A percentile compares a stretch with the other conserved stretches of the same genome.
phyloP scores from a whole-genome alignment of 2,113 vertebrate species.

The Mesembrinibis cayennensis region DNA sequence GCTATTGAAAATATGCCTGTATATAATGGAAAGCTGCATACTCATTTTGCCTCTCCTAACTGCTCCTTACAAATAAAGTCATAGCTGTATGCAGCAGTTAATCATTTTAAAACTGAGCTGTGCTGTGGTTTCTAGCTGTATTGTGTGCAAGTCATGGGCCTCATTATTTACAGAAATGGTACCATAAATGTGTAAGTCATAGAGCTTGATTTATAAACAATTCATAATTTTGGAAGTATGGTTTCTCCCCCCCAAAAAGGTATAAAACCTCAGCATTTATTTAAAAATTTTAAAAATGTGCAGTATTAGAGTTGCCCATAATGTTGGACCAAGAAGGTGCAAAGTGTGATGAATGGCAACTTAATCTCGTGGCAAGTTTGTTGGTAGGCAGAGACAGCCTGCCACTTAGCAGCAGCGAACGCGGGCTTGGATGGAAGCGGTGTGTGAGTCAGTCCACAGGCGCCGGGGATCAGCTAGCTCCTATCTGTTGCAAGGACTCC shows the following conservation, averaged over 20 bases:
- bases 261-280: constrained; percentile 32
- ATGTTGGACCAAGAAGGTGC: background rate
- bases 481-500: background rate
- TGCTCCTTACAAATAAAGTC: constrained; percentile 88
- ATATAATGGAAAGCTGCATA: constrained; percentile 87
- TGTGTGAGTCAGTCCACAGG: background rate
- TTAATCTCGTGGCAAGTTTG: background rate
- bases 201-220: constrained; percentile 85
- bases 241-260: background rate
- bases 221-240: constrained; percentile 78
- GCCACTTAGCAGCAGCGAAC: background rate
- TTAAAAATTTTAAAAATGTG: background rate
- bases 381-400: background rate
- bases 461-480: background rate
- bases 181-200: constrained; percentile 82
- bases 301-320: background rate
- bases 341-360: constrained; percentile 3
- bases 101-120: constrained; percentile 88
- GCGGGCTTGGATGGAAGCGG: background rate
- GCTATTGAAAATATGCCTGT: constrained; percentile 89
- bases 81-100: constrained; percentile 83
- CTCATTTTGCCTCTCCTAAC: constrained; percentile 88
- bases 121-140: constrained; percentile 81
- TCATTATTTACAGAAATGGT: constrained; percentile 85
- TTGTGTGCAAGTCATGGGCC: constrained; percentile 82